phyloP scores from a whole-genome alignment of 2,113 vertebrate genomes.

The Phainopepla nitens region DNA sequence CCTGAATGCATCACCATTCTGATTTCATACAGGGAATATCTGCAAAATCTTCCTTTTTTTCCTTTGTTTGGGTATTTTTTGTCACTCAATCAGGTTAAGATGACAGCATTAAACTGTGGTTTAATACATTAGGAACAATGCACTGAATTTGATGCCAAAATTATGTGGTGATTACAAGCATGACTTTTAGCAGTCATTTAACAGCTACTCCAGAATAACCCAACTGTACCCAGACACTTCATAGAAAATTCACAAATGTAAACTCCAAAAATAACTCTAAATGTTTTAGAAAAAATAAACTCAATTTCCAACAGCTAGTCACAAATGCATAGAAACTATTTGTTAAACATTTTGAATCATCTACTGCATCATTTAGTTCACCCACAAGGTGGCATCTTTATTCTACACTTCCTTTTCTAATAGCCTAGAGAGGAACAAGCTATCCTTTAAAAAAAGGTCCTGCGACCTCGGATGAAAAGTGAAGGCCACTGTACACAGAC shows the following conservation, averaged over 20 bases:
- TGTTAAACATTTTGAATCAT: not conserved
- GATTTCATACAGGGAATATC: not conserved
- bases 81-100: not conserved
- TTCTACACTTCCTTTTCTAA: not conserved
- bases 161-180: not conserved
- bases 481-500: not conserved
- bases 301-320: not conserved
- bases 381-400: conserved; percentile 55
- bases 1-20: not conserved
- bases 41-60: not conserved
- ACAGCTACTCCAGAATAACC: not conserved
- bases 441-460: not conserved
- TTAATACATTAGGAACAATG: not conserved
- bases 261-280: not conserved
- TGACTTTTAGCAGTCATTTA: not conserved
- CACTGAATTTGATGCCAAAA: not conserved
- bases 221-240: not conserved
- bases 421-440: not conserved
- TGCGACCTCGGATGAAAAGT: not conserved
- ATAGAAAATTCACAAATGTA: accelerated
- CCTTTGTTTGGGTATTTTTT: not conserved
- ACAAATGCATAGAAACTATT: not conserved
- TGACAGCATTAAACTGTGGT: not conserved
- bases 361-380: not conserved
- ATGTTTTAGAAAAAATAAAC: not conserved